phyloP scores from a whole-genome alignment of 2,113 vertebrate species.

The Nothobranchius furzeri region DNA sequence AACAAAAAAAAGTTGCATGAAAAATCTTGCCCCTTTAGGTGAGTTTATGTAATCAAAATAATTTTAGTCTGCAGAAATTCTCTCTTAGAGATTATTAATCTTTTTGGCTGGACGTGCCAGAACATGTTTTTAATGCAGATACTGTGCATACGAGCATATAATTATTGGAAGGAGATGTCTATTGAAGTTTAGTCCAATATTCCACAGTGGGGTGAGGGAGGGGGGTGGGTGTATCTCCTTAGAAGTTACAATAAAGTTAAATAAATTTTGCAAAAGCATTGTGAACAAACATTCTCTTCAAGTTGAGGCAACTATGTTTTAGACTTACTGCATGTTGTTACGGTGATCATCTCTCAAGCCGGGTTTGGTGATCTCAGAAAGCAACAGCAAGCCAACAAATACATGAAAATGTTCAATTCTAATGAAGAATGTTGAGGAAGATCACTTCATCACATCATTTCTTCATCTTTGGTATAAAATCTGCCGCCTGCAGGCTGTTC shows the following conservation, averaged over 20 bases:
- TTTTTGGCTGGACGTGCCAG: slow-evolving; percentile 47
- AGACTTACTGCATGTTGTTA: slow-evolving; percentile 41
- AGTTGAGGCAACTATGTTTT: slow-evolving; percentile 47
- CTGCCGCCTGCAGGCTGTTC: slow-evolving; percentile 94
- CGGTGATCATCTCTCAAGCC: background rate
- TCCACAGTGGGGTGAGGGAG: background rate
- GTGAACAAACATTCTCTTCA: slow-evolving; percentile 10
- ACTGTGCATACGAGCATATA: background rate
- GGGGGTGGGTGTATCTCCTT: too few relatives aligned
- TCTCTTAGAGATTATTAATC: slow-evolving; percentile 39
- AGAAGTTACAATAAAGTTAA: slow-evolving; percentile 4
- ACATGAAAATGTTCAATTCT: slow-evolving; percentile 41
- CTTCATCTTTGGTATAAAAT: slow-evolving; percentile 99
- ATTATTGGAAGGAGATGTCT: background rate
- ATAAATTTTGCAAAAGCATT: slow-evolving; percentile 1
- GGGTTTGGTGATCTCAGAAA: slow-evolving; percentile 69
- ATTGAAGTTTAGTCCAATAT: background rate
- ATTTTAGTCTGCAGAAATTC: slow-evolving; percentile 51
- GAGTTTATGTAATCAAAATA: slow-evolving; percentile 46
- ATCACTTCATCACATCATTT: slow-evolving; percentile 68
- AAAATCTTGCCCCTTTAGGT: slow-evolving; percentile 34
- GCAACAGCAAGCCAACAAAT: slow-evolving; percentile 51
- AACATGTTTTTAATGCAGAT: slow-evolving; percentile 1
- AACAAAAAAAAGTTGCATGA: slow-evolving; percentile 17
- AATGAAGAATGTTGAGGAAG: slow-evolving; percentile 52